Evolutionary conservation across 2,888 invertebrate genomes (phyloP).

Genomic region (Microctonus hyperodae): DNA sequence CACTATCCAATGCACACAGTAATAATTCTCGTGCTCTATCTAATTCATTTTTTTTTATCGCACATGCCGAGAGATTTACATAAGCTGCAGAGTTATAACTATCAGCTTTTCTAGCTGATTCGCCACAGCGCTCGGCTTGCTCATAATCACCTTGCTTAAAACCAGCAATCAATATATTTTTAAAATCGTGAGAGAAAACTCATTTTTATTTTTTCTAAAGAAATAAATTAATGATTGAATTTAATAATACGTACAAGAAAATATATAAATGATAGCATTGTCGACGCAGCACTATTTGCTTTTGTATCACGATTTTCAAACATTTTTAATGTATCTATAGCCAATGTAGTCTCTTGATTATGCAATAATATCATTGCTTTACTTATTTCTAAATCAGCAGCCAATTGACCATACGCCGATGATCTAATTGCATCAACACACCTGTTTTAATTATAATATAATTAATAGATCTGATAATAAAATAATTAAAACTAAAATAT

Average conservation of each 20-base stretch:
- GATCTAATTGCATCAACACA: conserved; percentile 93
- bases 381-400: conserved; percentile 89
- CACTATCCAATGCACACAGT: conserved; percentile 78
- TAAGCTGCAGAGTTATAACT: conserved; percentile 82
- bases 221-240: conserved; percentile 1
- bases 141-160: conserved; percentile 79
- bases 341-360: conserved; percentile 80
- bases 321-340: conserved; percentile 83
- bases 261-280: conserved; percentile 86
- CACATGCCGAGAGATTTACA: conserved; percentile 86
- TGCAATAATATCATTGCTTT: conserved; percentile 87
- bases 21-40: conserved; percentile 77
- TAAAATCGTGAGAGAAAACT: too few relatives aligned
- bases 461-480: neutral
- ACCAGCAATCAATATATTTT: conserved; percentile 20
- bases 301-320: conserved; percentile 87
- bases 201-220: too few relatives aligned
- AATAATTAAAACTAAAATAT: too few relatives aligned
- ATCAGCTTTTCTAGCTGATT: conserved; percentile 76
- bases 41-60: conserved; percentile 73
- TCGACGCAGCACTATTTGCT: conserved; percentile 84
- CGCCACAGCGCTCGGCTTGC: conserved; percentile 79
- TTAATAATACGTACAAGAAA: conserved; percentile 69
- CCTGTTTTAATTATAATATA: conserved; percentile 66
- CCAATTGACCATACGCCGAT: conserved; percentile 83